Percentiles rank a stretch among this genome's conserved stretches.
phyloP scores from a whole-genome alignment of 2,113 vertebrate genomes.

The Andinoacara biseriatus region DNA sequence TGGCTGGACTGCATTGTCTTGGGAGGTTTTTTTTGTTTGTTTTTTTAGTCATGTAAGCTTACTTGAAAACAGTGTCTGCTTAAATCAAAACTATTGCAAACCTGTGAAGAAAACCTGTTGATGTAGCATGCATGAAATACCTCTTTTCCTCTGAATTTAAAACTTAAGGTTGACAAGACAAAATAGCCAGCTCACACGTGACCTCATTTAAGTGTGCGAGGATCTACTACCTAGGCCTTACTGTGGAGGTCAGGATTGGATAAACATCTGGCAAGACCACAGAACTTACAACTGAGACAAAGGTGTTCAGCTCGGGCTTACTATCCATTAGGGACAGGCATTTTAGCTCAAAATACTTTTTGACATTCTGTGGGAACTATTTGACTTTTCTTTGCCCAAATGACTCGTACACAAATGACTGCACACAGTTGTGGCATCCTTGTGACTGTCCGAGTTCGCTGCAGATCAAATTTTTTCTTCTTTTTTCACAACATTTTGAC shows the following conservation, averaged over 20 bases:
- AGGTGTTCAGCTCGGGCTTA: no score
- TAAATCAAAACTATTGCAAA: neutral
- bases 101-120: neutral
- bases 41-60: neutral
- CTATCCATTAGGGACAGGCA: no score
- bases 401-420: neutral
- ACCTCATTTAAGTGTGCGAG: no score
- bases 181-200: no score
- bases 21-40: neutral
- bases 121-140: neutral
- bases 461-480: neutral
- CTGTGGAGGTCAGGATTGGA: no score
- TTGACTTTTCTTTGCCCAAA: neutral
- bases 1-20: neutral
- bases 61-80: neutral
- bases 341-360: no score
- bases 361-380: no score
- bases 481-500: neutral
- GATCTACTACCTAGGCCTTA: no score
- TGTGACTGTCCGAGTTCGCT: neutral
- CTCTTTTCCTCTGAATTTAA: no score
- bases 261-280: no score
- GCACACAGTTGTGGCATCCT: neutral
- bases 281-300: no score
- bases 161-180: no score